These are phyloP conservation scores for Cheilosia pagana DNA, from an alignment of 2,888 invertebrate genomes.

Conservation along the genomic window DNA sequence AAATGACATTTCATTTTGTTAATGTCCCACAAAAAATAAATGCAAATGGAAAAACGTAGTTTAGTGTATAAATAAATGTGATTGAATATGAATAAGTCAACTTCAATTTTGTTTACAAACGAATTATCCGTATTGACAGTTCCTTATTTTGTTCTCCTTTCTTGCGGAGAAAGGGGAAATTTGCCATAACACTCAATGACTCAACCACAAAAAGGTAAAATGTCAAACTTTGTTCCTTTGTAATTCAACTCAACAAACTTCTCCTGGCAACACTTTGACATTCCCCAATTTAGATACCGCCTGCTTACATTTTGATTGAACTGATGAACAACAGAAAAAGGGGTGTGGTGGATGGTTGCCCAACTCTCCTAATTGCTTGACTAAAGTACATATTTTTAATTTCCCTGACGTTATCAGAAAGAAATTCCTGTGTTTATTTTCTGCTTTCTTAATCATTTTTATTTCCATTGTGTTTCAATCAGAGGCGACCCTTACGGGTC, in stretches of 20 bases:
- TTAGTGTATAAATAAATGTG: no score
- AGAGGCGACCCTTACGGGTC: slow-evolving; percentile 14
- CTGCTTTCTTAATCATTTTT: slow-evolving; percentile 24
- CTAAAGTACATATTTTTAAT: slow-evolving; percentile 22
- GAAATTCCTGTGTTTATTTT: slow-evolving; percentile 16
- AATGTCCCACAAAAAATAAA: no score
- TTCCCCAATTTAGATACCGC: background rate
- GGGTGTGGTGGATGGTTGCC: slow-evolving; percentile 52
- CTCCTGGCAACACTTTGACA: slow-evolving; percentile 21
- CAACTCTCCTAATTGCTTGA: slow-evolving; percentile 51
- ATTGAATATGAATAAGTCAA: no score
- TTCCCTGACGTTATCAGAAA: slow-evolving; percentile 55
- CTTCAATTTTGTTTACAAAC: no score
- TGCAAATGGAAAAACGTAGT: no score
- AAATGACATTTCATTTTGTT: no score
- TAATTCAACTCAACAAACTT: background rate
- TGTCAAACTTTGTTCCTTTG: no score
- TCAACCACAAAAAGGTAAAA: no score
- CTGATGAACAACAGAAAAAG: slow-evolving; percentile 26
- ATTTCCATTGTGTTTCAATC: slow-evolving; percentile 51
- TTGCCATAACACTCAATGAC: no score
- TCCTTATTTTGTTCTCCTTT: no score
- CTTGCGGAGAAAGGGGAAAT: no score
- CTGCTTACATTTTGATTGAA: slow-evolving; percentile 12
- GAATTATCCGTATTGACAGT: no score